Evolutionary conservation across 2,797 vertebrate species (phyloP).

Genomic region (Ctenopoma multispine): DNA sequence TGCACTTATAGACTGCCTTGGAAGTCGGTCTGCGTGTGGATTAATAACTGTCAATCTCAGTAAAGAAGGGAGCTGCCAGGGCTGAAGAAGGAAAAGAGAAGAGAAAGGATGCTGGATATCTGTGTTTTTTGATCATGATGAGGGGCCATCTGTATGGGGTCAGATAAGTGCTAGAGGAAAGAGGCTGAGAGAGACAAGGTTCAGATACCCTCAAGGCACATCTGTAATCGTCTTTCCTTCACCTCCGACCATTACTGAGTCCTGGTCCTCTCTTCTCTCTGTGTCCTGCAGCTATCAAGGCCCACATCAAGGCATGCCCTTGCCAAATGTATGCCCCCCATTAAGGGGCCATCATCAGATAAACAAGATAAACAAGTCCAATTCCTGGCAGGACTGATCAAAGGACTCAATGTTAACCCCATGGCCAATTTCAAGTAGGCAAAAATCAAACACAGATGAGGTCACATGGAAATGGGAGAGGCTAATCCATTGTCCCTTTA

Average conservation of each 20-base stretch:
- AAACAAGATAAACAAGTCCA: slow-evolving; percentile 86
- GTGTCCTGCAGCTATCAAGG: slow-evolving; percentile 77
- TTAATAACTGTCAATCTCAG: slow-evolving; percentile 59
- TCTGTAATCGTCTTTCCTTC: slow-evolving; percentile 82
- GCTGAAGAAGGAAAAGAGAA: slow-evolving; percentile 27
- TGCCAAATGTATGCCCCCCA: slow-evolving; percentile 76
- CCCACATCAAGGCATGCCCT: slow-evolving; percentile 81
- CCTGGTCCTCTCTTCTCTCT: slow-evolving; percentile 66
- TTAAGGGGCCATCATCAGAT: slow-evolving; percentile 85
- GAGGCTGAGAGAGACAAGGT: slow-evolving; percentile 68
- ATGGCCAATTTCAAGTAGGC: slow-evolving; percentile 80
- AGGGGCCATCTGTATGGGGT: slow-evolving; percentile 68
- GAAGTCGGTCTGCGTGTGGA: slow-evolving; percentile 38
- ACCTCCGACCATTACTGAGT: slow-evolving; percentile 76
- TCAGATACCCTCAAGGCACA: slow-evolving; percentile 78
- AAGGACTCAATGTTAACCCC: slow-evolving; percentile 79
- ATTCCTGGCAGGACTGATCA: slow-evolving; percentile 85
- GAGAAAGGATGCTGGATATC: slow-evolving; percentile 32
- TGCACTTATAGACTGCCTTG: slow-evolving; percentile 39
- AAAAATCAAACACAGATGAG: slow-evolving; percentile 85
- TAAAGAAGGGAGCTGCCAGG: slow-evolving; percentile 3
- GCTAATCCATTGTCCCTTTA: slow-evolving; percentile 68
- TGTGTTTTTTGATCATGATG: slow-evolving; percentile 52
- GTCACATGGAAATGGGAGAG: slow-evolving; percentile 70
- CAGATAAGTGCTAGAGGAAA: slow-evolving; percentile 74